Conservation (phyloP, 1,140 invertebrate species). For the Bathynomus jamesi region DNA sequence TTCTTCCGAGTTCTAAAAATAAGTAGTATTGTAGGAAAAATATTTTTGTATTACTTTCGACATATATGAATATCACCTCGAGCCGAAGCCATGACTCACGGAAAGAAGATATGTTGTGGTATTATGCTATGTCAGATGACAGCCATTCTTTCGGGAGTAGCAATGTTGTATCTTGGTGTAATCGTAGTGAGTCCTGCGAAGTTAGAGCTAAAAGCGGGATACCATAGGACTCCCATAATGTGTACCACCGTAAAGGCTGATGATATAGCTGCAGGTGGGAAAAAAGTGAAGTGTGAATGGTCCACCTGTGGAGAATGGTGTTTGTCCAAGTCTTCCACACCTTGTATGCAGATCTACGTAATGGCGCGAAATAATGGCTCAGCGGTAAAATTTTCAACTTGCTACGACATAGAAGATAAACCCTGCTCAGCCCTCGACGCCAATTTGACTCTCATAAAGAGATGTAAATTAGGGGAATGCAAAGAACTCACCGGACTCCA, state of each 20-base stretch:
- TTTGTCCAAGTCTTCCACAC: conserved; percentile 75
- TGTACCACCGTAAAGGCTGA: conserved; percentile 72
- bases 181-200: conserved; percentile 79
- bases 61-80: background rate
- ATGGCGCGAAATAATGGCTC: conserved; percentile 73
- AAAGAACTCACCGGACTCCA: conserved; percentile 76
- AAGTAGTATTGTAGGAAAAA: background rate
- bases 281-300: conserved; percentile 52
- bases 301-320: conserved; percentile 84
- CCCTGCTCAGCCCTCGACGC: conserved; percentile 35
- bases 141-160: conserved; percentile 66
- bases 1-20: background rate
- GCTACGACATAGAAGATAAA: conserved; percentile 51
- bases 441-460: conserved; percentile 46
- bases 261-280: conserved; percentile 12
- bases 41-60: background rate
- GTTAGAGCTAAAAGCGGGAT: conserved; percentile 70
- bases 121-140: conserved; percentile 90
- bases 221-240: conserved; percentile 73
- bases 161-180: conserved; percentile 76
- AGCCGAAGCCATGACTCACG: conserved; percentile 51
- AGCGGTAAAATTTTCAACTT: conserved; percentile 73
- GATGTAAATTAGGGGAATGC: conserved; percentile 75
- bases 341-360: conserved; percentile 79
- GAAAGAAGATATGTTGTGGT: conserved; percentile 73